A percentile compares a stretch with the other conserved stretches of the same genome.
Evolutionary conservation across 2,888 invertebrate species (phyloP).

Genomic region (Ephialtes manifestator): DNA sequence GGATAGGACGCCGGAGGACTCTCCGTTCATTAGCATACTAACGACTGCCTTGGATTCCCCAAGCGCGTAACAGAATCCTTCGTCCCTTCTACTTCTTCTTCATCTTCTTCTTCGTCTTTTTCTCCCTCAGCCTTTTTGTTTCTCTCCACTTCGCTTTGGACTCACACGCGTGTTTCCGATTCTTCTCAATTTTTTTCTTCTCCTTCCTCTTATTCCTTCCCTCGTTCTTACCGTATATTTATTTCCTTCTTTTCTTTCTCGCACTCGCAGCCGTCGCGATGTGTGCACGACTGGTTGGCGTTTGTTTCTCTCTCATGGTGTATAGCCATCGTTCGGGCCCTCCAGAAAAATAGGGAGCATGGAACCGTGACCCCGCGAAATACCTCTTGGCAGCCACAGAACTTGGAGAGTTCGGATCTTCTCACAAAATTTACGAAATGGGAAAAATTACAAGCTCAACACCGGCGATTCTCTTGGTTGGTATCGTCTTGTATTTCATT

Average conservation of each 20-base stretch:
- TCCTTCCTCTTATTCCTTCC: slow-evolving; percentile 5
- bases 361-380: slow-evolving; percentile 62
- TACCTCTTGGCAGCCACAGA: slow-evolving; percentile 29
- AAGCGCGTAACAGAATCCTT: slow-evolving; percentile 76
- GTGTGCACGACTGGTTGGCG: slow-evolving; percentile 14
- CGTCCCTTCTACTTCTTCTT: slow-evolving; percentile 40
- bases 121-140: slow-evolving; percentile 17
- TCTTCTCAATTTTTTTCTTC: slow-evolving; percentile 34
- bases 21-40: slow-evolving; percentile 84
- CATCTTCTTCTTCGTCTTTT: neutral
- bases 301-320: slow-evolving; percentile 8
- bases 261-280: slow-evolving; percentile 1
- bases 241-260: slow-evolving; percentile 45
- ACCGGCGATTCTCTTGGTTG: slow-evolving; percentile 15
- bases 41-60: slow-evolving; percentile 82
- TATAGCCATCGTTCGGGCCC: slow-evolving; percentile 31
- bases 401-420: slow-evolving; percentile 4
- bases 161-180: slow-evolving; percentile 54
- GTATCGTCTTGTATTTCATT: slow-evolving; percentile 14
- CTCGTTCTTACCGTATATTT: slow-evolving; percentile 46
- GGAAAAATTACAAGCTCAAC: slow-evolving; percentile 47
- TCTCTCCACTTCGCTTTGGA: slow-evolving; percentile 31
- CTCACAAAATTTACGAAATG: slow-evolving; percentile 56
- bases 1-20: slow-evolving; percentile 67
- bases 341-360: slow-evolving; percentile 55